Percentiles rank a stretch among this genome's conserved stretches.
phyloP scores from a whole-genome alignment of 2,888 invertebrate genomes.

The Idaea dimidiata region DNA sequence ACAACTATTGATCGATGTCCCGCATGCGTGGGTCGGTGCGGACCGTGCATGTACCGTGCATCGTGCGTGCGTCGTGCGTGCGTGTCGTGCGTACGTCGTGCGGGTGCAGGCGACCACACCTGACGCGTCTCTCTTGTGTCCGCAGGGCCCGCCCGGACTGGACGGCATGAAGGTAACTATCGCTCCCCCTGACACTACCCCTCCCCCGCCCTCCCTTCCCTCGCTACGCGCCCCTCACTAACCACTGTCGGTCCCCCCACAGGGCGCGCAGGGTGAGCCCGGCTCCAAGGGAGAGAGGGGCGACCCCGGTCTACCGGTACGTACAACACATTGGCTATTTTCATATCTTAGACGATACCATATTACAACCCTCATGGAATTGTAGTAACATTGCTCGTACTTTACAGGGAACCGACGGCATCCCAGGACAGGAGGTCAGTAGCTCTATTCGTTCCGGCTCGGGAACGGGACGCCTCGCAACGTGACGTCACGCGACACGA shows the following conservation, averaged over 20 bases:
- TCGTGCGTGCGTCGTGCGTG: slow-evolving; percentile 75
- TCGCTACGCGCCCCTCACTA: slow-evolving; percentile 15
- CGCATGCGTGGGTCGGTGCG: slow-evolving; percentile 7
- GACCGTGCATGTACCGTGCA: slow-evolving; percentile 4
- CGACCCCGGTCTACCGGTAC: slow-evolving; percentile 95
- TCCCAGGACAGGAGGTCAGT: slow-evolving; percentile 93
- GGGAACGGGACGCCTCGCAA: background rate
- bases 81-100: slow-evolving; percentile 15
- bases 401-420: slow-evolving; percentile 95
- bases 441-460: slow-evolving; percentile 4
- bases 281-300: slow-evolving; percentile 96
- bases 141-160: slow-evolving; percentile 95
- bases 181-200: slow-evolving; percentile 13
- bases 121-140: slow-evolving; percentile 67
- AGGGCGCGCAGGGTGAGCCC: slow-evolving; percentile 96
- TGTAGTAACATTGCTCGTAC: slow-evolving; percentile 17
- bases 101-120: slow-evolving; percentile 12
- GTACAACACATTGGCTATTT: slow-evolving; percentile 49
- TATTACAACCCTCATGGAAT: too few species aligned
- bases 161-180: slow-evolving; percentile 96
- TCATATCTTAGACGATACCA: too few species aligned
- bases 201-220: slow-evolving; percentile 1
- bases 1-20: slow-evolving; percentile 6
- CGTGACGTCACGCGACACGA: too few species aligned
- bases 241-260: slow-evolving; percentile 71